Evolutionary conservation across 2,888 invertebrate genomes (phyloP).

Genomic region (Agrochola lota): DNA sequence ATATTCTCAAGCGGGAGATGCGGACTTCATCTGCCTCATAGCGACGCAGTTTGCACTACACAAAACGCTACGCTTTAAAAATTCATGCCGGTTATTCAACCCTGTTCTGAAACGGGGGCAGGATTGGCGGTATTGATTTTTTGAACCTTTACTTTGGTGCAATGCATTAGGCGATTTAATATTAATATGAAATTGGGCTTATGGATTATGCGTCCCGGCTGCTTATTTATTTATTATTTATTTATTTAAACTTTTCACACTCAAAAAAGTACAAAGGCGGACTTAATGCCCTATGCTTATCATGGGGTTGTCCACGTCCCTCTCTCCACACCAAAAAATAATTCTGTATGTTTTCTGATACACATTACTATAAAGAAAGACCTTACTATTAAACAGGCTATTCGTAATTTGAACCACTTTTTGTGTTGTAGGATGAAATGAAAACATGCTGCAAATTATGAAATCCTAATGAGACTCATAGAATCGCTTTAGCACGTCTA

Average conservation of each 20-base stretch:
- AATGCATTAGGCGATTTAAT: slow-evolving; percentile 45
- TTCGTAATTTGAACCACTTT: too few relatives aligned
- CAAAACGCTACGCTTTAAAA: slow-evolving; percentile 77
- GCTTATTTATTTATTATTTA: too few relatives aligned
- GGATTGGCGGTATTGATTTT: slow-evolving; percentile 63
- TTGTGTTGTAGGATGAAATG: not conserved
- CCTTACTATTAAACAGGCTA: too few relatives aligned
- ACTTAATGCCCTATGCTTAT: too few relatives aligned
- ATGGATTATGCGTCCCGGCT: slow-evolving; percentile 23
- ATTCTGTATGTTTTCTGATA: not conserved
- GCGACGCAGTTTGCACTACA: slow-evolving; percentile 75
- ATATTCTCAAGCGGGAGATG: slow-evolving; percentile 76
- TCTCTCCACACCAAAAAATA: not conserved
- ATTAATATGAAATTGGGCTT: slow-evolving; percentile 42
- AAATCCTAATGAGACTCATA: not conserved
- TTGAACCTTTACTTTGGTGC: slow-evolving; percentile 38
- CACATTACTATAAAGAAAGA: not conserved
- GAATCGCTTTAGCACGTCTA: not conserved
- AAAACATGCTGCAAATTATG: not conserved
- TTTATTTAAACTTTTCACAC: too few relatives aligned
- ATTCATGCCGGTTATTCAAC: slow-evolving; percentile 78
- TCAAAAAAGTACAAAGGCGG: too few relatives aligned
- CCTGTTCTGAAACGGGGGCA: slow-evolving; percentile 64
- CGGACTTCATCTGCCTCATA: slow-evolving; percentile 76
- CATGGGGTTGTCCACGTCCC: slow-evolving; percentile 2